Evolutionary conservation across 2,888 invertebrate species (phyloP).

Genomic region (Cheilosia vulpina): DNA sequence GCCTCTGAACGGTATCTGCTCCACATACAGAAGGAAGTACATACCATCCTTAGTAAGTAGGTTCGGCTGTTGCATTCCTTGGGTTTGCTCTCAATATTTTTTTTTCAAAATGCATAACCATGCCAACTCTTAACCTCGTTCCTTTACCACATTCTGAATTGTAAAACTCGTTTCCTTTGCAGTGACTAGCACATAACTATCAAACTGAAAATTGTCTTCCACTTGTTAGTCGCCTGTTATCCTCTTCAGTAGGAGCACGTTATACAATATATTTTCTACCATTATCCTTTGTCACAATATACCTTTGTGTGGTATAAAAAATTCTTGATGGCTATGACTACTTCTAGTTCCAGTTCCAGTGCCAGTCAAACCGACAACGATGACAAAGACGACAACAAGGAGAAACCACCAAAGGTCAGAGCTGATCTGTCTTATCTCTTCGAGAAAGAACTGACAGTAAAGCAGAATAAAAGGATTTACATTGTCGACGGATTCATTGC

Average conservation of each 20-base stretch:
- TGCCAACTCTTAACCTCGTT: too few species aligned
- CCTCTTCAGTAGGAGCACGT: too few species aligned
- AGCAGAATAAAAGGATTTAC: slow-evolving; percentile 80
- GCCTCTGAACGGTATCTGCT: not conserved
- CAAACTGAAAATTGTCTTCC: too few species aligned
- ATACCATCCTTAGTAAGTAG: not conserved
- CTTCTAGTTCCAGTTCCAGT: slow-evolving; percentile 13
- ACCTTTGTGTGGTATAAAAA: not conserved
- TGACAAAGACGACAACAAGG: slow-evolving; percentile 17
- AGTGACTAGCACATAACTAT: too few species aligned
- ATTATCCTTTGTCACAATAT: too few species aligned
- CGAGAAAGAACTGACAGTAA: slow-evolving; percentile 81
- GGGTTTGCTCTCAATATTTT: not conserved
- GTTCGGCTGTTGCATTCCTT: not conserved
- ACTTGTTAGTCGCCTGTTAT: too few species aligned
- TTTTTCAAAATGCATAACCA: too few species aligned
- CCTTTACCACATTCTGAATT: too few species aligned
- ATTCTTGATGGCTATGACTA: not conserved
- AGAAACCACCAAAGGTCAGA: slow-evolving; percentile 45
- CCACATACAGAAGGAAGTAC: not conserved
- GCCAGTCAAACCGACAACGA: slow-evolving; percentile 12
- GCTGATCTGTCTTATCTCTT: slow-evolving; percentile 79
- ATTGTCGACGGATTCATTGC: slow-evolving; percentile 79
- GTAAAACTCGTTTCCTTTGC: too few species aligned
- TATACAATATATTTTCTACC: too few species aligned